A percentile compares a stretch with the other conserved stretches of the same genome.
Conservation (phyloP, 2,113 vertebrate species). For the Cryptotis parvus region DNA sequence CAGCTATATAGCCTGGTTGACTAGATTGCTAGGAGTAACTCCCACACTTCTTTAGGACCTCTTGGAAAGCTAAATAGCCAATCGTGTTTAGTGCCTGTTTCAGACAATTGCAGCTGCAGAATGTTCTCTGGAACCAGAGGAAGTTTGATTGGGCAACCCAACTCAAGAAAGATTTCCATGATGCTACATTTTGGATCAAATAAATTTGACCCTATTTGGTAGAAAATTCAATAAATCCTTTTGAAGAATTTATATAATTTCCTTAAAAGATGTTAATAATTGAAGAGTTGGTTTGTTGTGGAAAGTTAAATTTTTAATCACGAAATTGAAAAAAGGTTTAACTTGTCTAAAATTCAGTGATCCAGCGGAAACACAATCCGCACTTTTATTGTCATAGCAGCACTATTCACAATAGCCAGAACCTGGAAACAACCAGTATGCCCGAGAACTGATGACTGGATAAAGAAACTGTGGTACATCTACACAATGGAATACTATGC, state of each 20-base stretch:
- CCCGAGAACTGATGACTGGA: too few relatives aligned
- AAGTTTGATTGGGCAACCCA: not conserved
- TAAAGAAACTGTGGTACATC: too few relatives aligned
- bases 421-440: too few relatives aligned
- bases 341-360: constrained; percentile 6
- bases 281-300: not conserved
- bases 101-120: not conserved
- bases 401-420: too few relatives aligned
- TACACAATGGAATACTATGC: too few relatives aligned
- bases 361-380: too few relatives aligned
- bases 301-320: not conserved
- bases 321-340: constrained; percentile 1
- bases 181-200: not conserved
- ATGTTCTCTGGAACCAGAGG: not conserved
- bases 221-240: constrained; percentile 41
- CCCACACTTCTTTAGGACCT: not conserved
- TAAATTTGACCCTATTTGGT: not conserved
- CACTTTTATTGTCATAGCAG: too few relatives aligned
- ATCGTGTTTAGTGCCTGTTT: not conserved
- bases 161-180: not conserved
- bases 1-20: too few relatives aligned
- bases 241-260: not conserved
- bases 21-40: too few relatives aligned
- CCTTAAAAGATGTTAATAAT: constrained; percentile 31
- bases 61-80: not conserved